Evolutionary conservation across 2,888 invertebrate genomes (phyloP).

Genomic region (Ormia ochracea): DNA sequence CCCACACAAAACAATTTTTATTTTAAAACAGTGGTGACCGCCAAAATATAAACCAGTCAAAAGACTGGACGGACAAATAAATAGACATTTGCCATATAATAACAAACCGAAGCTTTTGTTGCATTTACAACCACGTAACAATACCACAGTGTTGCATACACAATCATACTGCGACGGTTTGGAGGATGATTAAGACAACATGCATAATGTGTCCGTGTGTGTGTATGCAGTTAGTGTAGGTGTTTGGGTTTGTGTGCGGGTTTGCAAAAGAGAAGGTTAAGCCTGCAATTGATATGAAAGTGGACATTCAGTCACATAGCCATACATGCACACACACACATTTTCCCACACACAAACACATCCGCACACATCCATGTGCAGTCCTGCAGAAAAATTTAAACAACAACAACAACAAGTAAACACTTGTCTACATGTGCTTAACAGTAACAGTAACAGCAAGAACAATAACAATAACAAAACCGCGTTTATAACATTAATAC

Average conservation of each 20-base stretch:
- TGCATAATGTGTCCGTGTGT: conserved; percentile 21
- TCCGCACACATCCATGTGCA: not conserved
- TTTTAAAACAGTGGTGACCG: conserved; percentile 63
- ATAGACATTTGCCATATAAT: conserved; percentile 45
- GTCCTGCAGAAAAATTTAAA: conserved; percentile 12
- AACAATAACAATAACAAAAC: conserved; percentile 50
- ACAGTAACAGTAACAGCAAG: conserved; percentile 27
- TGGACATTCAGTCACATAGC: conserved; percentile 49
- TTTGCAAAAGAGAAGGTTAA: conserved; percentile 51
- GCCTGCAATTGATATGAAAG: conserved; percentile 66
- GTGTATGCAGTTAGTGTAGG: not conserved
- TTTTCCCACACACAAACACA: not conserved
- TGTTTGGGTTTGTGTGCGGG: not conserved
- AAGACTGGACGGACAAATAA: conserved; percentile 25
- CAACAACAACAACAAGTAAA: conserved; percentile 44
- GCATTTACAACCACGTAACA: conserved; percentile 60
- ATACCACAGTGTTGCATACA: conserved; percentile 46
- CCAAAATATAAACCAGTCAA: conserved; percentile 63
- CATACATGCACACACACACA: not conserved
- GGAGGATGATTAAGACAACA: conserved; percentile 51
- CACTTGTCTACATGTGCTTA: conserved; percentile 55
- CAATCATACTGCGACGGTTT: not conserved
- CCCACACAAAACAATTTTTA: conserved; percentile 36
- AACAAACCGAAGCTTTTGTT: conserved; percentile 57
- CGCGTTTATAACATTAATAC: conserved; percentile 59